Percentiles rank a stretch among this genome's conserved stretches.
These are phyloP conservation scores for Meganola albula DNA, from an alignment of 2,888 invertebrate species.

Conservation along the genomic window DNA sequence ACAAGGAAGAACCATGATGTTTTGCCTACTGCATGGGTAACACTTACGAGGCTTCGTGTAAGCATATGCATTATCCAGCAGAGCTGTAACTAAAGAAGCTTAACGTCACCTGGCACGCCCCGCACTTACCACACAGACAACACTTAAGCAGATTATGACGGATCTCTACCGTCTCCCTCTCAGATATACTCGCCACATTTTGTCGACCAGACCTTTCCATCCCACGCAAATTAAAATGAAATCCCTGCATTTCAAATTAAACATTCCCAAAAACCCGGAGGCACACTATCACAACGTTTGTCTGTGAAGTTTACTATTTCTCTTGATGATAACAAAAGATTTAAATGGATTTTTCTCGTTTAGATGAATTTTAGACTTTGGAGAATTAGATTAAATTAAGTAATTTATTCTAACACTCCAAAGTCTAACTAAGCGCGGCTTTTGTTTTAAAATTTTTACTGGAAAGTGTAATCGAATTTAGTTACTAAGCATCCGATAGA, in stretches of 20 bases:
- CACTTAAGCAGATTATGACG: constrained; percentile 56
- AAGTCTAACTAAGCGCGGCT: too few relatives aligned
- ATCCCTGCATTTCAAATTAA: constrained; percentile 8
- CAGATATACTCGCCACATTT: constrained; percentile 13
- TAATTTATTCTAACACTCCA: too few relatives aligned
- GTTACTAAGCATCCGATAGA: too few relatives aligned
- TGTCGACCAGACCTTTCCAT: not conserved
- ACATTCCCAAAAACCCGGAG: not conserved
- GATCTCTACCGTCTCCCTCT: constrained; percentile 29
- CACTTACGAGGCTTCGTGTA: constrained; percentile 21
- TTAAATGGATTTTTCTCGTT: too few relatives aligned
- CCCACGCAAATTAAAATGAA: constrained; percentile 13
- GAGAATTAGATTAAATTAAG: too few relatives aligned
- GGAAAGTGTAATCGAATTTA: too few relatives aligned
- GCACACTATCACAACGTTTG: too few relatives aligned
- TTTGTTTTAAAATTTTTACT: too few relatives aligned
- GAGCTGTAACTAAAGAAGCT: constrained; percentile 46
- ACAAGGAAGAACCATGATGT: too few relatives aligned
- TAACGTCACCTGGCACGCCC: constrained; percentile 45
- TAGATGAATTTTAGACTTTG: too few relatives aligned
- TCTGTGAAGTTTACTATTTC: too few relatives aligned
- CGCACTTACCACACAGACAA: constrained; percentile 39
- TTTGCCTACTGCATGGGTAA: not conserved
- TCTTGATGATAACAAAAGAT: too few relatives aligned
- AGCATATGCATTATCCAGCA: constrained; percentile 37